A percentile compares a stretch with the other conserved stretches of the same genome.
Conservation (phyloP, 1,140 invertebrate species). For the Triops longicaudatus region DNA sequence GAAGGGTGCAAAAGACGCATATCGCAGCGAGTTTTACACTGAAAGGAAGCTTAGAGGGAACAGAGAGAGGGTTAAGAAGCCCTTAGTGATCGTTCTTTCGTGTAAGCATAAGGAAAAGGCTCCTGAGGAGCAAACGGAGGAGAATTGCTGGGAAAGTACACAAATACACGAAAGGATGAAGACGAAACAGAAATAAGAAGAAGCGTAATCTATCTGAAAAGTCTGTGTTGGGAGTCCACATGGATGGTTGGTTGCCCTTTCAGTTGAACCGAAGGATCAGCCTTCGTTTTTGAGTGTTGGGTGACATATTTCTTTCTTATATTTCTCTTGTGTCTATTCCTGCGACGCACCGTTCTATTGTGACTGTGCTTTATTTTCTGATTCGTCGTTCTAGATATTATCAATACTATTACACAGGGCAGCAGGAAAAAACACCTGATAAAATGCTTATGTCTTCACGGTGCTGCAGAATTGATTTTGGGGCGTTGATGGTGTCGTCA, state of each 20-base stretch:
- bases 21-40: neutral
- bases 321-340: neutral
- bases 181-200: neutral
- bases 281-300: neutral
- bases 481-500: no score
- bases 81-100: neutral
- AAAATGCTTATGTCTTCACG: no score
- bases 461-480: no score
- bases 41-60: neutral
- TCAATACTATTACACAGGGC: no score
- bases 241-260: slow-evolving; percentile 9
- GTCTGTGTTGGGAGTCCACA: neutral
- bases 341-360: neutral
- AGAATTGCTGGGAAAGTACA: neutral
- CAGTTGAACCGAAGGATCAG: slow-evolving; percentile 1
- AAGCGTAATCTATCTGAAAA: neutral
- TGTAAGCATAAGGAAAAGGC: neutral
- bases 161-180: neutral
- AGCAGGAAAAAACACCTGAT: no score
- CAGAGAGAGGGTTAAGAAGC: neutral
- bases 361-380: neutral
- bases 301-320: neutral
- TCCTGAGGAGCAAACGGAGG: neutral
- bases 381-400: no score
- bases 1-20: no score